phyloP scores from a whole-genome alignment of 2,113 vertebrate species.

The Herpetotheres cachinnans region DNA sequence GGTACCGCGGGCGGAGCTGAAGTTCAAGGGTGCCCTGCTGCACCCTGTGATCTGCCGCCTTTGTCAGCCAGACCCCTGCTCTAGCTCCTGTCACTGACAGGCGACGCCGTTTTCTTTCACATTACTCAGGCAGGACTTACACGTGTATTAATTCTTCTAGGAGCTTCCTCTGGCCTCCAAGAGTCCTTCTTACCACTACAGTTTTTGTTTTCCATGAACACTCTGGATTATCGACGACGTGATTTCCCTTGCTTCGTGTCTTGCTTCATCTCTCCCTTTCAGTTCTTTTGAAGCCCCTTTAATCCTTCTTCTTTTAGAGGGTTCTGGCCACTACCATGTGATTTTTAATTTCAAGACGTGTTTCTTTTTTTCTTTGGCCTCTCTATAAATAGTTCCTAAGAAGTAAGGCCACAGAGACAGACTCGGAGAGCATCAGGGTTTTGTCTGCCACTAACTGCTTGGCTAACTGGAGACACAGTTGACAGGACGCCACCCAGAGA shows the following conservation, averaged over 20 bases:
- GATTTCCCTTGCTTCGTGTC: background rate
- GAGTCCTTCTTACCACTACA: background rate
- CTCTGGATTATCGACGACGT: background rate
- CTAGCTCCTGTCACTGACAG: no score
- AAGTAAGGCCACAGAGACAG: background rate
- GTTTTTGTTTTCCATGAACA: background rate
- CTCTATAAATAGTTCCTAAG: background rate
- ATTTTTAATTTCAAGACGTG: background rate
- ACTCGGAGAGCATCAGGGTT: rapidly evolving
- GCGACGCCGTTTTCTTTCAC: background rate
- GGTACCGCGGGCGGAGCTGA: no score
- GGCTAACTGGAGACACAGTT: background rate
- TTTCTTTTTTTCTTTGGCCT: background rate
- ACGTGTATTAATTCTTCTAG: rapidly evolving
- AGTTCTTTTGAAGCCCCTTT: background rate
- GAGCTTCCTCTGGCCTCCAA: background rate
- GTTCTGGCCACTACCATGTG: rapidly evolving
- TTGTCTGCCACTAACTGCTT: background rate
- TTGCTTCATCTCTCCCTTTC: background rate
- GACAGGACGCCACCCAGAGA: background rate
- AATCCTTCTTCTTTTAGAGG: background rate
- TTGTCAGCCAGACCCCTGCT: background rate
- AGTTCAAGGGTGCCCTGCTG: rapidly evolving
- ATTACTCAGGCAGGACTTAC: background rate
- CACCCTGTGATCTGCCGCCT: background rate